Evolutionary conservation across 2,113 vertebrate species (phyloP).

Genomic region (Hucho hucho): DNA sequence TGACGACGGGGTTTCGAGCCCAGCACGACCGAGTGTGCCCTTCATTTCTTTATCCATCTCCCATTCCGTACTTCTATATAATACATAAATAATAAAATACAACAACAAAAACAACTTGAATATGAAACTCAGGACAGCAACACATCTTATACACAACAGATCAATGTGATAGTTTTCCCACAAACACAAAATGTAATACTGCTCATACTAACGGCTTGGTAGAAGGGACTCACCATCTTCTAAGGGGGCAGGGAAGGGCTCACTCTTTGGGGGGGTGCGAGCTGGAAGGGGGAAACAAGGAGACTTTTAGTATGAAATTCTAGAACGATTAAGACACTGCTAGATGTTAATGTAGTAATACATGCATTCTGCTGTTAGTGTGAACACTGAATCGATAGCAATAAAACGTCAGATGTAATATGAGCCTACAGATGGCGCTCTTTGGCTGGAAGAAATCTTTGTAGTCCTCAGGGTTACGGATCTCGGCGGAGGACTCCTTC

Average conservation of each 20-base stretch:
- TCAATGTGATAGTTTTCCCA: no score
- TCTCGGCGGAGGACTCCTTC: constrained; percentile 86
- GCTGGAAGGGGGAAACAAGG: constrained; percentile 57
- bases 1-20: no score
- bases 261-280: constrained; percentile 84
- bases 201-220: neutral
- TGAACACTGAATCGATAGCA: neutral
- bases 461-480: constrained; percentile 89
- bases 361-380: neutral
- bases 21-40: no score
- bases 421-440: constrained; percentile 85
- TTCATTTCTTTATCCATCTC: no score
- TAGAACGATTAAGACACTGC: neutral
- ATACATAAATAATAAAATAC: no score
- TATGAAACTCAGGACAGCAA: neutral
- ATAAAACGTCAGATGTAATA: neutral
- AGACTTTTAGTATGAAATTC: neutral
- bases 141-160: neutral
- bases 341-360: no score
- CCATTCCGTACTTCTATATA: no score
- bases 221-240: constrained; percentile 85
- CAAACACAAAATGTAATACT: neutral
- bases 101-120: no score
- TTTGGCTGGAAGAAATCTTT: constrained; percentile 95
- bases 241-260: constrained; percentile 90